phyloP scores from a whole-genome alignment of 2,888 invertebrate species.

The Oligia fasciuncula region DNA sequence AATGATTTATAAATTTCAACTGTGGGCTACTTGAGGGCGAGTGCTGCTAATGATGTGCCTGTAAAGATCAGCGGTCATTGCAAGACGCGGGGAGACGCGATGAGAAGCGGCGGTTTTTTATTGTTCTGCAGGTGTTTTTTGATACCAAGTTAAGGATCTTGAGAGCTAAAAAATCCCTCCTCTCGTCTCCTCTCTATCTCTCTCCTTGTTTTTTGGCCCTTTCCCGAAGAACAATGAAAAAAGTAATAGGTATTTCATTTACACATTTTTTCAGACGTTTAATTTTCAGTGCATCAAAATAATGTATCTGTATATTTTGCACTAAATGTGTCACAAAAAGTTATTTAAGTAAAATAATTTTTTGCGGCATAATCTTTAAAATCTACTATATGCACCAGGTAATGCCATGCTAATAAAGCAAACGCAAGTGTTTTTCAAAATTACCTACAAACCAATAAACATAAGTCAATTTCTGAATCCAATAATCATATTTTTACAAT shows the following conservation, averaged over 20 bases:
- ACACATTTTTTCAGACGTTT: neutral
- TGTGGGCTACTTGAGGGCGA: conserved; percentile 75
- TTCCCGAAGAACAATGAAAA: neutral
- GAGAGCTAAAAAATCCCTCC: neutral
- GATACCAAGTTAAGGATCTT: neutral
- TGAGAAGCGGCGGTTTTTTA: neutral
- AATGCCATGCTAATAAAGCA: too few species aligned
- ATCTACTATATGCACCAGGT: neutral
- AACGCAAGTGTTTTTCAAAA: neutral
- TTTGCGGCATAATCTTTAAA: neutral
- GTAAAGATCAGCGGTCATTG: conserved; percentile 61
- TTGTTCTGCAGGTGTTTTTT: neutral
- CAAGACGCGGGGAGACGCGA: neutral
- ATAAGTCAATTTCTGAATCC: neutral
- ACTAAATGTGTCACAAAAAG: too few species aligned
- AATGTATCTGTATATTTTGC: neutral
- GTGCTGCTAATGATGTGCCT: conserved; percentile 61
- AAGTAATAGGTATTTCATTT: neutral
- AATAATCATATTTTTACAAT: neutral
- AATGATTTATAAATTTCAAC: conserved; percentile 82
- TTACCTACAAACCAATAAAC: neutral
- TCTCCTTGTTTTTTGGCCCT: too few species aligned
- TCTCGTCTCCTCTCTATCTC: too few species aligned
- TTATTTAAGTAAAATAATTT: too few species aligned
- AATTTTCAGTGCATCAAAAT: neutral